Evolutionary conservation across 2,888 invertebrate genomes (phyloP), one percentile per base, ranked within the genome.

Genomic region (Oxycera nigricornis): DNA sequence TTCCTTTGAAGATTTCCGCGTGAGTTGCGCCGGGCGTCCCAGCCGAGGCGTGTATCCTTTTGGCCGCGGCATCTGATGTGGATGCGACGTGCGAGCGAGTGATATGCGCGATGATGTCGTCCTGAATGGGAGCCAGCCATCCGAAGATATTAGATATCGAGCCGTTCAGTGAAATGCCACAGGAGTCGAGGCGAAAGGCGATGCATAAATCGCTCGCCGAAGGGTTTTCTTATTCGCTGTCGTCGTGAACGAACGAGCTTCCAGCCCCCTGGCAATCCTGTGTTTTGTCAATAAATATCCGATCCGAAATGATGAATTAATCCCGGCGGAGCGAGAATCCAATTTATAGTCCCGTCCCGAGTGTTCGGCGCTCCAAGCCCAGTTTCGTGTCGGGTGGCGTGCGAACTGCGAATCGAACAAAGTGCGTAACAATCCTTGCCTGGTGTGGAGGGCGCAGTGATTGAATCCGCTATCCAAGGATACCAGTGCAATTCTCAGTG

Each of bases 241-340:
- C 17, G n/a, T 7, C 24, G 17, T 62, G n/a, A 9, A 7, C 35
- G 14, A 39, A 39, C 39, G 59, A 20, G 14, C 14, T 59, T 14
- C 11, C 59, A n/a, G 39, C 17, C 65, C 39, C 41, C 17, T 14
- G 35, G 61, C 35, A 62, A 22, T 70, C 55, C 30, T 35, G 70
- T 70, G 70, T 70, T 70, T 70, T 70, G 70, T 70, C 70, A 70
- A 70, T 70, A 70, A 70, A 70, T 70, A 52, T 35, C 70, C 70
- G 55, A 52, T 68, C 68, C 50, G 24, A 30, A 70, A 70, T 70
- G 70, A 70, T 70, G 70, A 55, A 70, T 70, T 70, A 70, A 52
- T 70, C 70, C 70, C 65, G 14, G 24, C 20, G 70, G 70, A 52
- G 70, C 70, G 17, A 30, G 30, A 65, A 70, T 70, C 55, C 70